phyloP scores from a whole-genome alignment of 2,113 vertebrate species.

The Acanthisitta chloris region DNA sequence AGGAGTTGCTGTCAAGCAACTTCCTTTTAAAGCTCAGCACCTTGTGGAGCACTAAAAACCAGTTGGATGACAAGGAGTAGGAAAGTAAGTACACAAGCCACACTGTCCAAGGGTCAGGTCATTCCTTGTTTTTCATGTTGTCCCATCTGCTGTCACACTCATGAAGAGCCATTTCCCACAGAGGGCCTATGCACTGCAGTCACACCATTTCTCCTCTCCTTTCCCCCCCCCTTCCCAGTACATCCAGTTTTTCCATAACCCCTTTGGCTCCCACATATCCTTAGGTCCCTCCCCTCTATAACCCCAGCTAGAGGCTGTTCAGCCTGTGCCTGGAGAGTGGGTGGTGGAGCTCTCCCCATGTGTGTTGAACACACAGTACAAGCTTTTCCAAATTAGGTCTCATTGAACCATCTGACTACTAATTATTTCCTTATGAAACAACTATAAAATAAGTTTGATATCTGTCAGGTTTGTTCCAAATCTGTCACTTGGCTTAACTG shows the following conservation, averaged over 20 bases:
- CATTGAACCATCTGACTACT: not conserved
- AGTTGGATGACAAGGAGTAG: not conserved
- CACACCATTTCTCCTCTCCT: not conserved
- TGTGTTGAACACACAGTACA: not conserved
- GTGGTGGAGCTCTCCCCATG: rapidly evolving
- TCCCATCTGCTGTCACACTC: not conserved
- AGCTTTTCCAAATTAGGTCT: not conserved
- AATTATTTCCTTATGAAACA: not conserved
- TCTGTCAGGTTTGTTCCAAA: not conserved
- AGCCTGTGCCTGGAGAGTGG: not conserved
- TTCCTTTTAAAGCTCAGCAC: not conserved
- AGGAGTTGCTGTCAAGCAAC: not conserved
- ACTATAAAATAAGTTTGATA: not conserved
- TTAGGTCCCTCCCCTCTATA: not conserved
- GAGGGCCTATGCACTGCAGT: not conserved
- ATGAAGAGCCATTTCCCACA: not conserved
- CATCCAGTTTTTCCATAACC: not conserved
- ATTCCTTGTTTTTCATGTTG: not conserved
- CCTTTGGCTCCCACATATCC: not conserved
- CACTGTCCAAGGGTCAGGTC: not conserved
- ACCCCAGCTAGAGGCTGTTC: not conserved
- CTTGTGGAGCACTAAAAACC: not conserved
- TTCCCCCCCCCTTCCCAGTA: not conserved
- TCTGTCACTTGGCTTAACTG: not conserved
- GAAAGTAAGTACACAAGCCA: not conserved